These are phyloP conservation scores for Bufo gargarizans DNA, from an alignment of 2,113 vertebrate species.

Conservation along the genomic window DNA sequence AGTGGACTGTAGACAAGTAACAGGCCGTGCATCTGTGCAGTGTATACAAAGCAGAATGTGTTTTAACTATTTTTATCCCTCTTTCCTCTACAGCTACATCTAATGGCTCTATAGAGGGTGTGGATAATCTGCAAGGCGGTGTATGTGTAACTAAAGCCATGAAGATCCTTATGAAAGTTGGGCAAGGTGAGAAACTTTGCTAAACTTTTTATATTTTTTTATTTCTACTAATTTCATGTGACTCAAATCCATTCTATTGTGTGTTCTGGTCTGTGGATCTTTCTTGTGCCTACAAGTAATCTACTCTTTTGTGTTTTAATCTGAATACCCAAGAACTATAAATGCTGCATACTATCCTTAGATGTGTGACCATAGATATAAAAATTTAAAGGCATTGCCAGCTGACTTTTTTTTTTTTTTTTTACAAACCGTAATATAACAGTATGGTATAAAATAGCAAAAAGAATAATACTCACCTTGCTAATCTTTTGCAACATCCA, in stretches of 20 bases:
- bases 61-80: slow-evolving; percentile 65
- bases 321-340: too few species aligned
- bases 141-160: slow-evolving; percentile 98
- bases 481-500: too few species aligned
- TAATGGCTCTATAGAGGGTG: slow-evolving; percentile 96
- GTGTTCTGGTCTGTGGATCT: too few species aligned
- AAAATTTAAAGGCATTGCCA: too few species aligned
- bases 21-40: neutral
- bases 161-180: slow-evolving; percentile 99
- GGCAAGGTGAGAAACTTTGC: slow-evolving; percentile 87
- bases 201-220: neutral
- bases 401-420: too few species aligned
- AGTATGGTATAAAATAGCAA: too few species aligned
- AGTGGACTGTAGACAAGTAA: slow-evolving; percentile 9
- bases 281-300: too few species aligned
- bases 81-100: slow-evolving; percentile 88
- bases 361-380: too few species aligned
- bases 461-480: too few species aligned
- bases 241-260: neutral
- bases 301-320: too few species aligned
- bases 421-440: too few species aligned
- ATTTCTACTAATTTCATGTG: neutral
- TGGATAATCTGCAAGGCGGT: slow-evolving; percentile 98
- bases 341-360: too few species aligned
- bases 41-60: neutral